These are phyloP conservation scores for Dromaius novaehollandiae DNA, from an alignment of 2,113 vertebrate genomes.

Conservation along the genomic window DNA sequence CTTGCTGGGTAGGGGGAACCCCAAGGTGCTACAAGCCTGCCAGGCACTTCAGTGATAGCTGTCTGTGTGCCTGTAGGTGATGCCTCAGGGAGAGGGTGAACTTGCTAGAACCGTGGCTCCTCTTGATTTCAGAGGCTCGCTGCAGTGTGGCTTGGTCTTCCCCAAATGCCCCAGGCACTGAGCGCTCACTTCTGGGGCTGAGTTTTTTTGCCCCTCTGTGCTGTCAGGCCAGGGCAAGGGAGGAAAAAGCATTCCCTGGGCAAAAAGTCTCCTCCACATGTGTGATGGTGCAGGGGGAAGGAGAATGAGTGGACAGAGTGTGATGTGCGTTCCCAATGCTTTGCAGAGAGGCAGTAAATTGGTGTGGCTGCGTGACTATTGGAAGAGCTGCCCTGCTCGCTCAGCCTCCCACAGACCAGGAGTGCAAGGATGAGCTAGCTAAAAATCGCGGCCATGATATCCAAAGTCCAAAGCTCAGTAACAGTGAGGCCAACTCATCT, in stretches of 20 bases:
- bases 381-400: not conserved
- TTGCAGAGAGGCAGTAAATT: not conserved
- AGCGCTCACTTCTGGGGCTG: not conserved
- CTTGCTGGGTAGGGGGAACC: not conserved
- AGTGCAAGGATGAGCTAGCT: not conserved
- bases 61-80: not conserved
- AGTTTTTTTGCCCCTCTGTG: not conserved
- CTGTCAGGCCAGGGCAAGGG: not conserved
- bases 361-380: rapidly evolving
- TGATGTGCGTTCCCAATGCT: not conserved
- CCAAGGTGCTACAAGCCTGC: not conserved
- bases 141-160: not conserved
- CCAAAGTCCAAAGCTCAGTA: not conserved
- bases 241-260: not conserved
- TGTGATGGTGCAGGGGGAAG: not conserved
- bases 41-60: not conserved
- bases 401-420: not conserved
- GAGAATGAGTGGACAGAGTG: not conserved
- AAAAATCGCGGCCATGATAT: not conserved
- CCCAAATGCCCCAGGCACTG: not conserved
- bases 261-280: not conserved
- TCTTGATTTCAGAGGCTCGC: not conserved
- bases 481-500: rapidly evolving
- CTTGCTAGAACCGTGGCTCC: not conserved
- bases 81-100: not conserved